Evolutionary conservation across 2,797 vertebrate genomes (phyloP).

Genomic region (Pelochelys cantorii): DNA sequence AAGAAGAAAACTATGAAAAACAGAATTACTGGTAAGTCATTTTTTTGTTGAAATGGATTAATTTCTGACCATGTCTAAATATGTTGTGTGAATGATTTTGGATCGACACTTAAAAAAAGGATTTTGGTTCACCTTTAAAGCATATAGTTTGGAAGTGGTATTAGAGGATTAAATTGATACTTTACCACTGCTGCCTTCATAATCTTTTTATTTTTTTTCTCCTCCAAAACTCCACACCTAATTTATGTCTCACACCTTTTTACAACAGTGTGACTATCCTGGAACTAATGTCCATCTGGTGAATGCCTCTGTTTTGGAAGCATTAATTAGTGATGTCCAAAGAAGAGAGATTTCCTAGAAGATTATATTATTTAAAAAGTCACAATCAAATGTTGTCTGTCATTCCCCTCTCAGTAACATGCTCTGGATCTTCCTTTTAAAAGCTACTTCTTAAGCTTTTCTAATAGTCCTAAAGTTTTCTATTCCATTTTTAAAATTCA

Average conservation of each 20-base stretch:
- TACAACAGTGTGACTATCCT: neutral
- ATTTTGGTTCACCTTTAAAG: neutral
- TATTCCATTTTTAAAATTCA: neutral
- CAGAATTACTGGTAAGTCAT: slow-evolving; percentile 73
- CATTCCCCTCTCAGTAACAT: neutral
- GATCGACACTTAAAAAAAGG: neutral
- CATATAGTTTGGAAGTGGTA: accelerated
- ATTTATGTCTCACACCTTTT: neutral
- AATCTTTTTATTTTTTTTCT: neutral
- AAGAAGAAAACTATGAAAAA: slow-evolving; percentile 70
- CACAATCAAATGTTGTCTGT: neutral
- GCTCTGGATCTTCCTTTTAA: neutral
- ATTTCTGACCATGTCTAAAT: neutral
- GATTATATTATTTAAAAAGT: neutral
- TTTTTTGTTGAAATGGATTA: slow-evolving; percentile 49
- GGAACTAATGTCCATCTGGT: neutral
- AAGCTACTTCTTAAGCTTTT: neutral
- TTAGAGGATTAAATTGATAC: neutral
- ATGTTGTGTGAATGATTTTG: neutral
- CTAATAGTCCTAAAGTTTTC: neutral
- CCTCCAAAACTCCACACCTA: neutral
- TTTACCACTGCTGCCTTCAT: neutral
- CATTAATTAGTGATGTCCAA: neutral
- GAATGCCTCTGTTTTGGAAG: neutral
- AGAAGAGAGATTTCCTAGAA: neutral